phyloP scores from a whole-genome alignment of 2,888 invertebrate species.

The Hydropsyche betteni region DNA sequence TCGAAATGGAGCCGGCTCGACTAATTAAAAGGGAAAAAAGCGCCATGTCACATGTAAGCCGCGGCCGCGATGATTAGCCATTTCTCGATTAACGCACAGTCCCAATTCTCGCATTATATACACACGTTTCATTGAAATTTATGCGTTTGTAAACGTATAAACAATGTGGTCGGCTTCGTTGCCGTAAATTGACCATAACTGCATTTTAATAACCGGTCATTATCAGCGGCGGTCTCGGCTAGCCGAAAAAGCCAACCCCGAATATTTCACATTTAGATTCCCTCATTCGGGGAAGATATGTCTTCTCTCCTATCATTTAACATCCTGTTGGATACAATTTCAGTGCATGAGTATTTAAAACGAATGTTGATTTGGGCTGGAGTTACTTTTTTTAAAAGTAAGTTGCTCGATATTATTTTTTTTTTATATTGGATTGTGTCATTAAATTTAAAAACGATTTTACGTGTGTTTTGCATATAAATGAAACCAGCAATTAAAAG shows the following conservation, averaged over 20 bases:
- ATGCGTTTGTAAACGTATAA: slow-evolving; percentile 36
- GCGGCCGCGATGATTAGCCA: slow-evolving; percentile 20
- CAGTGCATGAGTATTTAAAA: too few species aligned
- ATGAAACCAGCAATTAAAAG: too few species aligned
- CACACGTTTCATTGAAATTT: slow-evolving; percentile 32
- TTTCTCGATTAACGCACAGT: slow-evolving; percentile 15
- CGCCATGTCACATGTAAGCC: slow-evolving; percentile 16
- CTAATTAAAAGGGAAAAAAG: slow-evolving; percentile 2
- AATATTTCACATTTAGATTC: not conserved
- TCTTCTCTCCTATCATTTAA: too few species aligned
- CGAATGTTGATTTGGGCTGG: too few species aligned
- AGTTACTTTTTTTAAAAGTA: too few species aligned
- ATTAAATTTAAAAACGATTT: too few species aligned
- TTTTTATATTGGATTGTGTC: too few species aligned
- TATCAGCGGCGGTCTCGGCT: not conserved
- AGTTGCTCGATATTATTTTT: too few species aligned
- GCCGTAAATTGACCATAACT: slow-evolving; percentile 43
- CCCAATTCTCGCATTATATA: slow-evolving; percentile 1
- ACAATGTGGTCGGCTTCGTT: slow-evolving; percentile 33
- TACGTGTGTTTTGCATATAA: too few species aligned
- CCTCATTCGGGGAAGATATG: too few species aligned
- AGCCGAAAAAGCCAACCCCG: not conserved
- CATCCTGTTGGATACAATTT: too few species aligned
- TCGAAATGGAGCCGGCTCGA: not conserved
- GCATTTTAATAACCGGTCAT: slow-evolving; percentile 45